These are phyloP conservation scores for Ailuropoda melanoleuca DNA, from an alignment of 2,113 vertebrate species.

Conservation along the genomic window DNA sequence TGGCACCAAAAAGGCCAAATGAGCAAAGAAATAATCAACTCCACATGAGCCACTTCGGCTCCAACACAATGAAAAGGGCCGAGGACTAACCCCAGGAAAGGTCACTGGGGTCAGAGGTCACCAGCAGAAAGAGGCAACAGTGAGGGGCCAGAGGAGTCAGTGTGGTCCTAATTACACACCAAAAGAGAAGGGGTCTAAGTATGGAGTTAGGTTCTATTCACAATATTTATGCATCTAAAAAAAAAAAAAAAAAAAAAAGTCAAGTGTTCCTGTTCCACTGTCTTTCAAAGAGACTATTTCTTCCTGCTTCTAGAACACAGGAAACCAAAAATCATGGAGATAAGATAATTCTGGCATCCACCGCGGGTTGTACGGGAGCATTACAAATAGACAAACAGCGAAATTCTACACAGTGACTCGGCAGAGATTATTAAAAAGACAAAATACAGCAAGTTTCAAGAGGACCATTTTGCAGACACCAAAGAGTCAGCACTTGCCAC, in stretches of 20 bases:
- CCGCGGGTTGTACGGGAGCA: not conserved
- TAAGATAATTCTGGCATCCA: slow-evolving; percentile 71
- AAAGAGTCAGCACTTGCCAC: not conserved
- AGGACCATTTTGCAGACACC: slow-evolving; percentile 5
- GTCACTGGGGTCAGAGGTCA: slow-evolving; percentile 87
- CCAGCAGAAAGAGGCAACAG: slow-evolving; percentile 83
- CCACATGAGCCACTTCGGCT: slow-evolving; percentile 90
- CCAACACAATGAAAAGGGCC: slow-evolving; percentile 88
- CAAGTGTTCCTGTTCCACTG: slow-evolving; percentile 69
- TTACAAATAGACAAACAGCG: slow-evolving; percentile 1
- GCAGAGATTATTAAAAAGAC: slow-evolving; percentile 23
- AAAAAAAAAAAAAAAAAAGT: not conserved
- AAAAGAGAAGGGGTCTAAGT: slow-evolving; percentile 43
- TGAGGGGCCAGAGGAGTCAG: slow-evolving; percentile 81
- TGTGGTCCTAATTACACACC: slow-evolving; percentile 84
- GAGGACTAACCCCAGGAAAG: slow-evolving; percentile 87
- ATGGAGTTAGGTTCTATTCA: slow-evolving; percentile 48
- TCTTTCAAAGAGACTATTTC: slow-evolving; percentile 54
- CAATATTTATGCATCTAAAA: not conserved
- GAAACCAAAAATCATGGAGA: slow-evolving; percentile 71
- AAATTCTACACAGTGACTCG: slow-evolving; percentile 16
- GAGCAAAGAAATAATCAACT: slow-evolving; percentile 97
- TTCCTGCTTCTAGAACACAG: slow-evolving; percentile 68
- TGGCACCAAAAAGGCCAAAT: slow-evolving; percentile 87
- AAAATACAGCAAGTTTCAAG: slow-evolving; percentile 39